Base-by-base conservation (phyloP, 2,113 vertebrate genomes). In the Pygoscelis antarcticus region DNA sequence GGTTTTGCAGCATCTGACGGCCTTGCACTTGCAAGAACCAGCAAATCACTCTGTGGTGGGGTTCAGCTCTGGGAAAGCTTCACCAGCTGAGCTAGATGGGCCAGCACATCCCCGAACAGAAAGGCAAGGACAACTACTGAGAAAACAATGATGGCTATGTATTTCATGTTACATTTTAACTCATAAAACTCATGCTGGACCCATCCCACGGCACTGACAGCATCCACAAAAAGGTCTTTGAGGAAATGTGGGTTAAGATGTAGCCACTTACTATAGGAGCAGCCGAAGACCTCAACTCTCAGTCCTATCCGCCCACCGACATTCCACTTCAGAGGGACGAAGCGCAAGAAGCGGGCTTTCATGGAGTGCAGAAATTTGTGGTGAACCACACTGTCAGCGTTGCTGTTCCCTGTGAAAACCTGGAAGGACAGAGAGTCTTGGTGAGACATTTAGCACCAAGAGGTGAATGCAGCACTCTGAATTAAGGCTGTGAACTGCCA, bases 281-380 rank as follows among this genome's bases (percentile, higher is more conserved):
- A 99, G 86, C 99, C 99, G 0, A 99, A 99, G 83, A 98, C 98
- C 86, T 99, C 99, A 34, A 99, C 98, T 72, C 99, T 97, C 96
- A 99, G 98, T 72, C 99, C 99, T 52, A 99, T 98, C 91, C 97
- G 97, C 26, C 99, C 99, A 34, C 90, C 98, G 3, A 92, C 96
- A 66, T 98, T 99, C 99, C 99, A 99, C 72, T 98, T 98, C 34
- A 99, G 95, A 27, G 99, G 99, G 85, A 99, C 30, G 16, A 99
- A 99, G n/a, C 99, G 99, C 57, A 99, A 47, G 95, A 99, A 99
- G 2, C 99, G 98, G 42, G 99, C 98, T 89, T 99, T 99, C 93
- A 99, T 11, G 0, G 99, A 98, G 92, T 99, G 99, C 27, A 98
- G 98, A 19, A 99, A 94, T 69, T 99, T 99, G 97, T 99, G 99